phyloP scores from a whole-genome alignment of 1,140 invertebrate species.

The Eurytemora carolleeae region DNA sequence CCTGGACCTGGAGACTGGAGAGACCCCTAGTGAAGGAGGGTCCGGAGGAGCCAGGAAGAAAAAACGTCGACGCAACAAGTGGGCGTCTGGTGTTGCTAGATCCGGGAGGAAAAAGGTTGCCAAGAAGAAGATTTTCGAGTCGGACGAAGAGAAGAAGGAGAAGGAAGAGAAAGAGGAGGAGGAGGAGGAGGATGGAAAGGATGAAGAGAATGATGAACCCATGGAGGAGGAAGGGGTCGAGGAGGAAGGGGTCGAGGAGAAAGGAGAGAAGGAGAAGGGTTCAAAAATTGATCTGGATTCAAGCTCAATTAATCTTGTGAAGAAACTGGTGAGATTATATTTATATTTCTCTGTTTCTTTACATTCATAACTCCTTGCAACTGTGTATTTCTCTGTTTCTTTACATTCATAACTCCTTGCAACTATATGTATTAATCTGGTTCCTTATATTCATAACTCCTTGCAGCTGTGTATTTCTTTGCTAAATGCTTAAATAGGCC shows the following conservation, averaged over 20 bases:
- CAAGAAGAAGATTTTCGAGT: slow-evolving; percentile 4
- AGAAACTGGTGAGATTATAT: no score
- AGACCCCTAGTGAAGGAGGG: not conserved
- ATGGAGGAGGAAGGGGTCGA: slow-evolving; percentile 1
- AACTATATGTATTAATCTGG: no score
- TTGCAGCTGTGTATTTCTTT: no score
- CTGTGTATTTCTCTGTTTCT: no score
- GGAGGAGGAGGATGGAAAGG: slow-evolving; percentile 13
- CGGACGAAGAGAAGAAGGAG: slow-evolving; percentile 1
- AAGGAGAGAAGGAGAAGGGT: slow-evolving; percentile 16
- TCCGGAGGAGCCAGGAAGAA: not conserved
- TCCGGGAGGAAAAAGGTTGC: not conserved
- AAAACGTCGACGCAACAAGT: not conserved
- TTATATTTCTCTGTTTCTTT: no score
- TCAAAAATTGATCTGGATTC: slow-evolving; percentile 14
- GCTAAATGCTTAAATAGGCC: no score
- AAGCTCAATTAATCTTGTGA: no score
- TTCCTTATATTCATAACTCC: no score
- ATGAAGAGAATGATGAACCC: not conserved
- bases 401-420: no score
- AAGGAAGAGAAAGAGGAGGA: slow-evolving; percentile 6
- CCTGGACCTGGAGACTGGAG: not conserved
- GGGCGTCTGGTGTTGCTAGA: not conserved
- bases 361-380: no score
- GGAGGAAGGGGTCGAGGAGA: no score